Evolutionary conservation across 2,888 invertebrate species (phyloP).

Genomic region (Epiblema foenella): DNA sequence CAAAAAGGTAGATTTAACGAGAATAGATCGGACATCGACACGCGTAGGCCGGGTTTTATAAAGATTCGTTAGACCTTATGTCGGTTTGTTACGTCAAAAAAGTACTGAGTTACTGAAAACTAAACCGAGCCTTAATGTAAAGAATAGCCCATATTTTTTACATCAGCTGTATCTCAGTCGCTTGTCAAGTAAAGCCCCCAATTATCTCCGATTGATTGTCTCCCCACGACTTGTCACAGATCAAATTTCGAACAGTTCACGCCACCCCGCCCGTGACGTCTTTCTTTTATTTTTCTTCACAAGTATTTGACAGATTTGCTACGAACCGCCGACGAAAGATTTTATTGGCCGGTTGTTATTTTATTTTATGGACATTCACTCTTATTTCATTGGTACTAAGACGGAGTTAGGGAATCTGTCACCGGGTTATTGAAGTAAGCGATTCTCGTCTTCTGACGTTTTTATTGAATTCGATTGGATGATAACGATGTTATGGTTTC

Average conservation of each 20-base stretch:
- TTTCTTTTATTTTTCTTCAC: slow-evolving; percentile 62
- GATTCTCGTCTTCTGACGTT: slow-evolving; percentile 70
- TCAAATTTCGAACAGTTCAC: slow-evolving; percentile 79
- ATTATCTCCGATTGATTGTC: slow-evolving; percentile 79
- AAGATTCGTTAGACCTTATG: too few relatives aligned
- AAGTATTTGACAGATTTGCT: slow-evolving; percentile 79
- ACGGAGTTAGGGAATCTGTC: slow-evolving; percentile 77
- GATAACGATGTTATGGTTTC: slow-evolving; percentile 65
- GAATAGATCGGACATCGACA: slow-evolving; percentile 23
- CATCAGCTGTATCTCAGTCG: slow-evolving; percentile 65
- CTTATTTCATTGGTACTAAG: slow-evolving; percentile 80
- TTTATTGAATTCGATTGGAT: slow-evolving; percentile 74
- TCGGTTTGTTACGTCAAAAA: too few relatives aligned
- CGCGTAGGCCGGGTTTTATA: too few relatives aligned
- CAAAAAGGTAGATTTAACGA: background rate
- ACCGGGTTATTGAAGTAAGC: slow-evolving; percentile 76
- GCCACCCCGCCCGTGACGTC: slow-evolving; percentile 63
- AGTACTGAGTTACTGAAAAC: too few relatives aligned
- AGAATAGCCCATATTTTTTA: slow-evolving; percentile 45
- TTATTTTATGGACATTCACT: slow-evolving; percentile 82
- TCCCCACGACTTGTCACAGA: slow-evolving; percentile 70
- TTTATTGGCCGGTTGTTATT: slow-evolving; percentile 84
- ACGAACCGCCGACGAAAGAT: slow-evolving; percentile 66
- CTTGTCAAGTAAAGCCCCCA: slow-evolving; percentile 72
- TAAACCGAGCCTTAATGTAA: slow-evolving; percentile 43